Conservation (phyloP, 2,113 vertebrate species). For the Apaloderma vittatum region DNA sequence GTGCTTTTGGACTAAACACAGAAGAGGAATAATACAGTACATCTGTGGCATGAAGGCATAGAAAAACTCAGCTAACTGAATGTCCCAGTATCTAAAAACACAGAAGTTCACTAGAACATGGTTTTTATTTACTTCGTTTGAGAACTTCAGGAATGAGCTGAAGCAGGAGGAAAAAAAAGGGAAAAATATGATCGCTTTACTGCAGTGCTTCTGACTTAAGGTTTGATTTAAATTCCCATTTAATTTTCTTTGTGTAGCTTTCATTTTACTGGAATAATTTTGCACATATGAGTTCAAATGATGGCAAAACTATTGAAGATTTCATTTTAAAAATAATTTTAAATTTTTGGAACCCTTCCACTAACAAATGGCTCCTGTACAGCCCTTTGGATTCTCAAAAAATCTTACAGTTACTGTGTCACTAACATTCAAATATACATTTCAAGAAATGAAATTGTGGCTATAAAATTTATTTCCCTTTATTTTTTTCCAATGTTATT, state of each 20-base stretch:
- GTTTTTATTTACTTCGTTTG: slow-evolving; percentile 43
- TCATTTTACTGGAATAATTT: neutral
- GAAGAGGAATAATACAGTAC: neutral
- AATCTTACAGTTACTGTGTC: neutral
- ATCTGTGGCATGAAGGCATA: neutral
- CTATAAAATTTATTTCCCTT: neutral
- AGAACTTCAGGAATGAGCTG: slow-evolving; percentile 30
- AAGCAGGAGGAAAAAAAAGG: neutral
- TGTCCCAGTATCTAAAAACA: neutral
- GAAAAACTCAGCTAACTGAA: neutral
- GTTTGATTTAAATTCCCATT: slow-evolving; percentile 43
- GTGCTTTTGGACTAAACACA: neutral
- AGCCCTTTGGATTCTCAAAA: neutral
- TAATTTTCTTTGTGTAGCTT: slow-evolving; percentile 2
- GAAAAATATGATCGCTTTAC: slow-evolving; percentile 18
- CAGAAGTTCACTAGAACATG: neutral
- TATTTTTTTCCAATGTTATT: neutral
- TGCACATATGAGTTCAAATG: neutral
- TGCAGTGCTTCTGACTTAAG: neutral
- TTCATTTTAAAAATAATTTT: neutral
- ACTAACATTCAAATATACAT: neutral
- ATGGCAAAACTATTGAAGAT: neutral
- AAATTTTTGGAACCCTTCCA: neutral
- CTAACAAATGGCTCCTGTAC: neutral
- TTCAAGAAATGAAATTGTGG: neutral